Evolutionary conservation across 2,113 vertebrate species (phyloP).

Genomic region (Mobula birostris): DNA sequence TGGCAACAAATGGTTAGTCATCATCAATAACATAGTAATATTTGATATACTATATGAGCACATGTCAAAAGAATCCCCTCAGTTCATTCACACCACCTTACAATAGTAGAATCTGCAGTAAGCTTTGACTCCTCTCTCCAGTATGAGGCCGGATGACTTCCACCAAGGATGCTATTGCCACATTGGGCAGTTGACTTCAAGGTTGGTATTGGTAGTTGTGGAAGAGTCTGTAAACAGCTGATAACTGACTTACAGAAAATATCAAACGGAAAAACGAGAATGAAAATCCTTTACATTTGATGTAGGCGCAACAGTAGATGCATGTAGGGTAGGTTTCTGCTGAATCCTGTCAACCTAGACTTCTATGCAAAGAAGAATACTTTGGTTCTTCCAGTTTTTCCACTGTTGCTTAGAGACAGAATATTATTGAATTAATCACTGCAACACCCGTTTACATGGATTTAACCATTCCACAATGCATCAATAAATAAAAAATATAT

Average conservation of each 20-base stretch:
- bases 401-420: background rate
- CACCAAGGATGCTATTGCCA: background rate
- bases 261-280: background rate
- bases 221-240: background rate
- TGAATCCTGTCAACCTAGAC: background rate
- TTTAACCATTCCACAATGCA: background rate
- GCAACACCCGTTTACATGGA: background rate
- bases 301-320: background rate
- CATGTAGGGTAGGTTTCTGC: background rate
- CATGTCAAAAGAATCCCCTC: background rate
- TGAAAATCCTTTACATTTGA: background rate
- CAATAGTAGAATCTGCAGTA: background rate
- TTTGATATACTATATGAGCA: background rate
- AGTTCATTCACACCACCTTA: background rate
- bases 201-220: background rate
- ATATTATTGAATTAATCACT: background rate
- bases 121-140: background rate
- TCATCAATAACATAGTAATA: constrained; percentile 2
- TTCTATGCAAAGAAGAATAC: background rate
- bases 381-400: background rate
- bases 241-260: background rate
- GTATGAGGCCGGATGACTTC: background rate
- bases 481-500: background rate
- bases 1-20: background rate
- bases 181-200: background rate